phyloP scores from a whole-genome alignment of 2,113 vertebrate genomes.

The Hirundichthys speculiger region DNA sequence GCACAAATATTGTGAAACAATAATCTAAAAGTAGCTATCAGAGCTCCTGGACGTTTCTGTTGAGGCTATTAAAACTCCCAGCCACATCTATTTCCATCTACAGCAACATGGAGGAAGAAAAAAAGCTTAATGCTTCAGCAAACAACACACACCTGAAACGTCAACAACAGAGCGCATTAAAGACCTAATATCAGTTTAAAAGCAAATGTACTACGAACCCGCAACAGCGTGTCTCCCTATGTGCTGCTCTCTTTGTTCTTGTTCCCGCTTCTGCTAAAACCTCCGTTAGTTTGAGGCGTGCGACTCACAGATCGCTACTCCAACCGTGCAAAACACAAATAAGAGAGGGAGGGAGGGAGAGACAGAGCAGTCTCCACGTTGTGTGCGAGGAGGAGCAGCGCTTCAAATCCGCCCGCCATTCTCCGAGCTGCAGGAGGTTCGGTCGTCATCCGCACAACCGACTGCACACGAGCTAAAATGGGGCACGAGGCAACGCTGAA shows the following conservation, averaged over 20 bases:
- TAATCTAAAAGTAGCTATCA: not conserved
- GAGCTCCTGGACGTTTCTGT: not conserved
- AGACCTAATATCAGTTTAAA: conserved; percentile 31
- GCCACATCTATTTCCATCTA: conserved; percentile 8
- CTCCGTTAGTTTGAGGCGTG: conserved; percentile 60
- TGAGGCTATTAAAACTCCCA: too few species aligned
- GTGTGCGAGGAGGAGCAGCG: conserved; percentile 47
- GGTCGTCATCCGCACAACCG: conserved; percentile 59
- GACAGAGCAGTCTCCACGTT: conserved; percentile 52
- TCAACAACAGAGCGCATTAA: not conserved
- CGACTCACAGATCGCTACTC: conserved; percentile 64
- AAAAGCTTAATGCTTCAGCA: conserved; percentile 15
- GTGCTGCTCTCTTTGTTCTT: conserved; percentile 65
- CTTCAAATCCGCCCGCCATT: conserved; percentile 76
- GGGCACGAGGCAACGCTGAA: conserved; percentile 13
- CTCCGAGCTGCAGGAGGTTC: conserved; percentile 64
- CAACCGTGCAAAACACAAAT: conserved; percentile 75
- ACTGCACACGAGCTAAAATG: conserved; percentile 26
- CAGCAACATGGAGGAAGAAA: conserved; percentile 1
- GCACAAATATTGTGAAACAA: not conserved
- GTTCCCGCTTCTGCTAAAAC: conserved; percentile 64
- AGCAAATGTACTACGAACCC: conserved; percentile 72
- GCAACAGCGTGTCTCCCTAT: conserved; percentile 59
- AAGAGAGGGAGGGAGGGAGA: conserved; percentile 36
- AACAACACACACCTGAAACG: conserved; percentile 30